These are phyloP conservation scores for Agrotis clavis DNA, from an alignment of 2,888 invertebrate species.

Conservation along the genomic window DNA sequence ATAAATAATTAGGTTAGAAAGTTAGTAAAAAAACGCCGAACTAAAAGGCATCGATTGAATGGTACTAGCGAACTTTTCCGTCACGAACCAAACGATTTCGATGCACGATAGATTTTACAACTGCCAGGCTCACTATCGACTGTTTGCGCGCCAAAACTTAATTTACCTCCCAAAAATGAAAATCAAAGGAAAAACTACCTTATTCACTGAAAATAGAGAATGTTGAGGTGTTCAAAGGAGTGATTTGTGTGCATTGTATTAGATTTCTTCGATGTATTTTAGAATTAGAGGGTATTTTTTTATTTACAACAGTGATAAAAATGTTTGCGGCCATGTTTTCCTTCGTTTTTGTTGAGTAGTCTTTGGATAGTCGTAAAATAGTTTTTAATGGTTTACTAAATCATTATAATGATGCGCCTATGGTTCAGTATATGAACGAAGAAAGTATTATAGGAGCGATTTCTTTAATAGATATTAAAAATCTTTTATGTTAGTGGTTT, in stretches of 20 bases:
- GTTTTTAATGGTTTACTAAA: constrained; percentile 70
- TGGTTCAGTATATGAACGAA: constrained; percentile 53
- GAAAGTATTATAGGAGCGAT: constrained; percentile 62
- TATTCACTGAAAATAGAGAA: constrained; percentile 61
- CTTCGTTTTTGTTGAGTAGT: constrained; percentile 79
- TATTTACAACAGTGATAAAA: constrained; percentile 89
- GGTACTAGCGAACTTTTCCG: constrained; percentile 78
- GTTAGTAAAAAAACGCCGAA: constrained; percentile 72
- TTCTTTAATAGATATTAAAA: constrained; percentile 68
- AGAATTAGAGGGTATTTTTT: constrained; percentile 77
- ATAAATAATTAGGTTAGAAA: constrained; percentile 84
- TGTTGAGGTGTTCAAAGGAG: constrained; percentile 47
- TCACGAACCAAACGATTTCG: constrained; percentile 82
- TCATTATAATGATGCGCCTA: constrained; percentile 68
- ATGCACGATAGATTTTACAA: constrained; percentile 89
- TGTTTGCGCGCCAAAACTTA: constrained; percentile 68
- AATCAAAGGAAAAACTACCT: constrained; percentile 66
- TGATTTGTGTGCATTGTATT: constrained; percentile 63
- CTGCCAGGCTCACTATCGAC: constrained; percentile 76
- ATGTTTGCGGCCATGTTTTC: constrained; percentile 86
- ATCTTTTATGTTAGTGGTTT: constrained; percentile 60
- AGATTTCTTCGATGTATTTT: constrained; percentile 79
- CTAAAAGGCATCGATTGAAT: constrained; percentile 85
- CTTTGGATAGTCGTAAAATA: constrained; percentile 69
- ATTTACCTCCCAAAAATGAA: constrained; percentile 50